Base-by-base conservation (phyloP, 2,113 vertebrate genomes). In the Prolemur simus region DNA sequence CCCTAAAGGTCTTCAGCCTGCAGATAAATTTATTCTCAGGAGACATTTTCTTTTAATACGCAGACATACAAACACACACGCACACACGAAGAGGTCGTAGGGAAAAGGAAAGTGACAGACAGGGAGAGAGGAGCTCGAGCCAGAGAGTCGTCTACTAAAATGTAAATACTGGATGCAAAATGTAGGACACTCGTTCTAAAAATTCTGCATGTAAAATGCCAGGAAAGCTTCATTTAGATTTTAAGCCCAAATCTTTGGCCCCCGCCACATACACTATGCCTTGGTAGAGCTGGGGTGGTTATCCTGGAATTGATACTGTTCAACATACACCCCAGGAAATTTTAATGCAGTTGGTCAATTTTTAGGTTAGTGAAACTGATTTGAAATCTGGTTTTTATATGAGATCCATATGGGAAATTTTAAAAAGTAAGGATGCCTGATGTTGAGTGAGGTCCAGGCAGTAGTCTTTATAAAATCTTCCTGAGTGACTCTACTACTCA, bases 21-120 rank as follows among this genome's bases (percentile, higher is more conserved):
- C 47, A 93, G 91, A 77, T 10, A 81, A 63, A 32, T 49, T 69
- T 45, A 71, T 88, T 47, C 63, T 42, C 56, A 92, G 32, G 25
- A 80, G 71, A 49, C 13, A 39, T 69, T 93, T 82, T 60, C 4
- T 34, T 74, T 83, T 56, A 58, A 86, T 42, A 47, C 42, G 71
- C 6, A 73, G 25, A 47, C 63, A 52, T 49, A 84, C 5, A 78
- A 8, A 47, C 54, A 34, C 49, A 73, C 29, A 60, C 8, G 80
- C 15, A 42, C 17, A 91, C 17, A 34, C 0, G 1, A 18, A 47
- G 8, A 71, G 34, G 9, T 39, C 4, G 6, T 10, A 9, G 17
- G 9, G 37, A 47, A 5, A 29, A 71, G 39, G 77, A 82, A 45
- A 73, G 6, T 1, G 27, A 52, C 3, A 47, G 73, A 20, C 0